Conservation (phyloP, 2,888 invertebrate genomes). For the Listrodromus nycthemerus region DNA sequence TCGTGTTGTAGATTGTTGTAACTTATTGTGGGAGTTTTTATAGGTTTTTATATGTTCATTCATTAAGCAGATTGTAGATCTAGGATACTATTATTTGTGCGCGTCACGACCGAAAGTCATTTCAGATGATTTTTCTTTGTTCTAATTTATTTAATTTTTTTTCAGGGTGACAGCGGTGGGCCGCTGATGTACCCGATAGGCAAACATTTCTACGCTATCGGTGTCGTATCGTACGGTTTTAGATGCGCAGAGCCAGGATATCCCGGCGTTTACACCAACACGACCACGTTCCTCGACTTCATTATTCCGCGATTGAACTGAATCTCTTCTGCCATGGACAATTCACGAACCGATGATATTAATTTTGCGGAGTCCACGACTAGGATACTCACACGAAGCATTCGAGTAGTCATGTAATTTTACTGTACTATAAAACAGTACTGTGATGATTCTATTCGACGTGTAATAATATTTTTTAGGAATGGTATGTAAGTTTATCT, state of each 20-base stretch:
- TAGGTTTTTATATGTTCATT: no score
- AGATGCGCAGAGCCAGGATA: slow-evolving; percentile 87
- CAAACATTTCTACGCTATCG: slow-evolving; percentile 86
- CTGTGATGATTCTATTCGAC: no score
- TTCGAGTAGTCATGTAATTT: no score
- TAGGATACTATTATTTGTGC: neutral
- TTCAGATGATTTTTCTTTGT: neutral
- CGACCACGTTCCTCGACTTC: slow-evolving; percentile 86
- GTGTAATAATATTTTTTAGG: no score
- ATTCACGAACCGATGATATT: no score
- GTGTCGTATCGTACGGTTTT: slow-evolving; percentile 89
- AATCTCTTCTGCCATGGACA: slow-evolving; percentile 1
- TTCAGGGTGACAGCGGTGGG: slow-evolving; percentile 91
- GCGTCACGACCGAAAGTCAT: neutral
- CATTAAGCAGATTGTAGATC: no score
- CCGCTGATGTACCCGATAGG: slow-evolving; percentile 89
- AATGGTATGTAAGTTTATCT: no score
- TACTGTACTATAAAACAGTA: no score
- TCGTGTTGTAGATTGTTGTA: no score
- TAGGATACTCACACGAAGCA: no score
- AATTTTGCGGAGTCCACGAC: no score
- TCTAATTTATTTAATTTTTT: slow-evolving; percentile 44
- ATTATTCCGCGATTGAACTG: slow-evolving; percentile 63
- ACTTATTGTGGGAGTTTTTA: no score
- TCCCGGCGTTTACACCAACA: slow-evolving; percentile 90